Conservation (phyloP, 2,888 invertebrate genomes). For the Acrobasis consociella region DNA sequence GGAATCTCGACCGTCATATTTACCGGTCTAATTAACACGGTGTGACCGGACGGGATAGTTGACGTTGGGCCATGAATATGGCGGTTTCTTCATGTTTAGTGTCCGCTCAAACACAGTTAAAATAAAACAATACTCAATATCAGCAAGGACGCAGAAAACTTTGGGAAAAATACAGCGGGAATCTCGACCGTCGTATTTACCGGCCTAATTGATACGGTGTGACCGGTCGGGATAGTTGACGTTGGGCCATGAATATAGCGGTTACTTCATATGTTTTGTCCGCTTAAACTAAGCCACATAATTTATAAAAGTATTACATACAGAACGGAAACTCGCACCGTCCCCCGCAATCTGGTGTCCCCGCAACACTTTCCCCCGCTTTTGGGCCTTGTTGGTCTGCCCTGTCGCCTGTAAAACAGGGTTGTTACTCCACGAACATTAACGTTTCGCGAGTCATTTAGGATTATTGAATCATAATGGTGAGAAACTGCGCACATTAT, state of each 20-base stretch:
- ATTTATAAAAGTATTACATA: no score
- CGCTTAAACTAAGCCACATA: no score
- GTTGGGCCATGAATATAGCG: conserved; percentile 44
- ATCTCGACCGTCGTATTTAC: conserved; percentile 67
- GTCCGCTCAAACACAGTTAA: conserved; percentile 18
- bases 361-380: no score
- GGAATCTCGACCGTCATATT: conserved; percentile 63
- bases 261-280: neutral
- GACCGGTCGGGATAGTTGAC: conserved; percentile 44
- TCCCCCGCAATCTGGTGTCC: no score
- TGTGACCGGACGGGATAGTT: conserved; percentile 46
- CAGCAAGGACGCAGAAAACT: conserved; percentile 48
- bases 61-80: conserved; percentile 39
- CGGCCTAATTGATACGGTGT: conserved; percentile 70
- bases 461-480: no score
- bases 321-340: no score
- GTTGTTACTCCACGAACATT: no score
- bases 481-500: no score
- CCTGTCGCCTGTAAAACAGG: no score
- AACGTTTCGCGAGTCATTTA: no score
- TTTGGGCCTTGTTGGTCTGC: no score
- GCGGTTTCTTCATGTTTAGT: conserved; percentile 27
- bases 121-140: conserved; percentile 47
- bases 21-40: conserved; percentile 73
- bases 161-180: conserved; percentile 46